phyloP scores from a whole-genome alignment of 1,140 invertebrate species.

The Drosophila leontia region DNA sequence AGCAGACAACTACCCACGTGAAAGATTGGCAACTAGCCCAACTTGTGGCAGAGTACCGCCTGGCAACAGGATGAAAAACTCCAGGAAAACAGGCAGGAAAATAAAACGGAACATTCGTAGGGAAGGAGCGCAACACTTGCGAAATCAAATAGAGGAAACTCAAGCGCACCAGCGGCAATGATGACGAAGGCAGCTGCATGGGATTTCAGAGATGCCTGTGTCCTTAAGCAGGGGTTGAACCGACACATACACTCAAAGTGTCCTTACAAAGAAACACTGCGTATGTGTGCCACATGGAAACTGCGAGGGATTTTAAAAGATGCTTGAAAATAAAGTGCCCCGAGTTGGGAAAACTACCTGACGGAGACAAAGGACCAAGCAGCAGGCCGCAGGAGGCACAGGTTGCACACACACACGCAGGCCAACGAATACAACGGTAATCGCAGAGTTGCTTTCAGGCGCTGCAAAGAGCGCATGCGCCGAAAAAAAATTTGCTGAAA shows the following conservation, averaged over 20 bases:
- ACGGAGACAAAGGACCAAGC: constrained; percentile 59
- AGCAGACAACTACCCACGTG: constrained; percentile 11
- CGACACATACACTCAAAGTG: constrained; percentile 13
- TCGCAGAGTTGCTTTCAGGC: constrained; percentile 72
- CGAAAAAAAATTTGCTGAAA: constrained; percentile 69
- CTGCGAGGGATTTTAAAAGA: constrained; percentile 67
- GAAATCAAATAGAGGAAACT: constrained; percentile 74
- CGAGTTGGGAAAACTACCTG: constrained; percentile 73
- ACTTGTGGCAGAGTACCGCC: constrained; percentile 36
- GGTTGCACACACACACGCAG: constrained; percentile 50
- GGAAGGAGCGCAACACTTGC: constrained; percentile 70
- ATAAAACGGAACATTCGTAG: constrained; percentile 26
- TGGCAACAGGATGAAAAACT: constrained; percentile 62
- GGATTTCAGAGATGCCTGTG: constrained; percentile 52
- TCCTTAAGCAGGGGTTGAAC: constrained; percentile 64
- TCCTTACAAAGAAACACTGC: constrained; percentile 40
- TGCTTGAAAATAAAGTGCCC: constrained; percentile 58
- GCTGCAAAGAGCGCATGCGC: constrained; percentile 58
- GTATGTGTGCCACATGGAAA: constrained; percentile 80
- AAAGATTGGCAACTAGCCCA: constrained; percentile 22
- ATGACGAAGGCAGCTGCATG: constrained; percentile 62
- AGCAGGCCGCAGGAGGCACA: constrained; percentile 48
- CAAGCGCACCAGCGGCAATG: constrained; percentile 17
- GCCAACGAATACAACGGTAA: constrained; percentile 19
- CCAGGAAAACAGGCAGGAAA: constrained; percentile 13